These are phyloP conservation scores for Tenebrosternarchus preto DNA, from an alignment of 2,113 vertebrate species.

Conservation along the genomic window DNA sequence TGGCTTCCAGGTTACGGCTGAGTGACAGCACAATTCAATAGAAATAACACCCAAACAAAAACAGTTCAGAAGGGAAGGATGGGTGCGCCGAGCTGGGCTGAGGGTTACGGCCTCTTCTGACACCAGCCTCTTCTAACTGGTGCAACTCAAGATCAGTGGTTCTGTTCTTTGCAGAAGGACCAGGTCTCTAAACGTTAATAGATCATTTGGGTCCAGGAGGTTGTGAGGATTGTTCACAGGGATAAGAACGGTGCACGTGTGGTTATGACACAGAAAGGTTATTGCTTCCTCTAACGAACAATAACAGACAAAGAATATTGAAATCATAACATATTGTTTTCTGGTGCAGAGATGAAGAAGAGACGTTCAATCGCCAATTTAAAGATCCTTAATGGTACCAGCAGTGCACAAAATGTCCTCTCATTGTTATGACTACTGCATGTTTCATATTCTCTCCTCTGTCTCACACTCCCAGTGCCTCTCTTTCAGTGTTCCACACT, in stretches of 20 bases:
- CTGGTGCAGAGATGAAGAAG: neutral
- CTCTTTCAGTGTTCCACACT: no score
- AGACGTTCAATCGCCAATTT: neutral
- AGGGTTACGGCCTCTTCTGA: neutral
- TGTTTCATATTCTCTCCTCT: constrained; percentile 58
- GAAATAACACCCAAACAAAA: neutral
- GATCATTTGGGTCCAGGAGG: neutral
- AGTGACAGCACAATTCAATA: no score
- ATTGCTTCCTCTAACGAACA: neutral
- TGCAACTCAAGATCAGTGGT: neutral
- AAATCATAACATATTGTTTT: neutral
- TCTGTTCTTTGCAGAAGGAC: neutral
- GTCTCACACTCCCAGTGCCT: neutral
- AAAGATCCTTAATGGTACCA: neutral
- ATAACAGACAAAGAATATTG: neutral
- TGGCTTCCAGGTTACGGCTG: no score
- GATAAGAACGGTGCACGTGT: neutral
- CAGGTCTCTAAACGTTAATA: neutral
- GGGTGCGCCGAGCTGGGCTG: neutral
- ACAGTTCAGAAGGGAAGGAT: neutral
- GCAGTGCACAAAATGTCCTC: constrained; percentile 49
- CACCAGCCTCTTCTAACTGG: neutral
- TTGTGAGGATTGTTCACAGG: neutral
- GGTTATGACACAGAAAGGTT: neutral
- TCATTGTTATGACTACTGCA: constrained; percentile 65